Base-by-base conservation (phyloP, 2,797 vertebrate species). In the Gymnoscopelus microlampas region DNA sequence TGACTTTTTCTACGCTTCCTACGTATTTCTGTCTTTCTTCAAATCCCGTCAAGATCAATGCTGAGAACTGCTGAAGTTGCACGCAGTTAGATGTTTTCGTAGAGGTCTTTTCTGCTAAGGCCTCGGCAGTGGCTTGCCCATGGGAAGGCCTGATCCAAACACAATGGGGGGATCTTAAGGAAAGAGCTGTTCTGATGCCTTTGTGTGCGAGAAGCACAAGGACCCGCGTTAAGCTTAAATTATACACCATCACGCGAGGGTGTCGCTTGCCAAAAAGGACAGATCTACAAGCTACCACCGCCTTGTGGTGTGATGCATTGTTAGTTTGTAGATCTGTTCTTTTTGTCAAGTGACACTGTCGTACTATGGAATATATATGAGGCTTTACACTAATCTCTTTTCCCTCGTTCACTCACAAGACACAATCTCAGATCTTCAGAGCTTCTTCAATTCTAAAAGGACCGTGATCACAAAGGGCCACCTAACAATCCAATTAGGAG, bases 341-440 rank as follows among this genome's bases (percentile, higher is more conserved):
- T 35, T 35, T 35, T 35, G 32, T 35, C 32, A 35, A 35, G 32
- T 35, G 32, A 35, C 32, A 35, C 32, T 35, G 32, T 35, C 32
- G 32, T 35, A 35, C 32, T 35, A 7, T 35, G 1, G 29, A 35
- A 4, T 35, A 35, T 35, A 35, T 35, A 35, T 35, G 32, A 35
- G 32, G 32, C 32, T 35, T 35, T 85, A 87, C 89, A 84, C 84
- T 93, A 90, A 94, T 91, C 91, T 91, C 88, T 86, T 88, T 81
- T 91, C 87, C 86, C 85, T 88, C 86, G 85, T 93, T 90, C 84
- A 71, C 80, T 90, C 89, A 81, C 84, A 79, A 90, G 87, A 86
- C 88, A 68, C 84, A 83, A 76, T 80, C 84, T 75, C 74, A 70
- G 72, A 85, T 86, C 90, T 89, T 87, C 82, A 83, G 90, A 86